Evolutionary conservation across 2,113 vertebrate species (phyloP).

Genomic region (Corvus moneduloides): DNA sequence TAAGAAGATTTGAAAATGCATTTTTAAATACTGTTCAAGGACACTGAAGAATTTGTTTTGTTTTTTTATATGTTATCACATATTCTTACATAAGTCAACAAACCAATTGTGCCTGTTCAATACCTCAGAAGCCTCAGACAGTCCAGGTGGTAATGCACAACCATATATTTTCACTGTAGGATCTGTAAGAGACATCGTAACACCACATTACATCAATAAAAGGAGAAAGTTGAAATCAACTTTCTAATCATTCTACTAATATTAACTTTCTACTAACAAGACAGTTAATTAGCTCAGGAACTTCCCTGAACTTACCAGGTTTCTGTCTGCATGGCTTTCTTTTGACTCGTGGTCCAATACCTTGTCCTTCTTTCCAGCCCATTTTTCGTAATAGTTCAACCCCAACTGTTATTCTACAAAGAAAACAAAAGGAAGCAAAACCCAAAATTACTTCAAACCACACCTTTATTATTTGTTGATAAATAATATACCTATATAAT

Average conservation of each 20-base stretch:
- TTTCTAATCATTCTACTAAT: background rate
- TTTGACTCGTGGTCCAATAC: constrained; percentile 90
- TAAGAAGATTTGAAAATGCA: background rate
- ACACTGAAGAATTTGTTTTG: background rate
- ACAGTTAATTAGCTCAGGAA: background rate
- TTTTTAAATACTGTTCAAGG: background rate
- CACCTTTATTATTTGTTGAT: background rate
- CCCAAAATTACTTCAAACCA: background rate
- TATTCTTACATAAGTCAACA: background rate
- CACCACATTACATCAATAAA: background rate
- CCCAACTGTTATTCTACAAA: constrained; percentile 84
- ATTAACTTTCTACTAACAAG: background rate
- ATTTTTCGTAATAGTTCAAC: constrained; percentile 89
- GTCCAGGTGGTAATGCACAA: constrained; percentile 73
- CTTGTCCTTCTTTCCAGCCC: constrained; percentile 97
- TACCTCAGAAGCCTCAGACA: constrained; percentile 88
- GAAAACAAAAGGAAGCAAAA: background rate
- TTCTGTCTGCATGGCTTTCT: constrained; percentile 81
- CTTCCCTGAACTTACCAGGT: constrained; percentile 65
- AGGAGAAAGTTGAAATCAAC: background rate
- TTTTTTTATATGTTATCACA: background rate
- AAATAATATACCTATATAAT: background rate
- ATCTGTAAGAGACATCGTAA: constrained; percentile 56
- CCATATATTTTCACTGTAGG: constrained; percentile 73
- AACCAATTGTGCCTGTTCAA: background rate